Percentiles rank a stretch among this genome's conserved stretches.
Evolutionary conservation across 1,140 invertebrate genomes (phyloP).

Genomic region (Lerema accius): DNA sequence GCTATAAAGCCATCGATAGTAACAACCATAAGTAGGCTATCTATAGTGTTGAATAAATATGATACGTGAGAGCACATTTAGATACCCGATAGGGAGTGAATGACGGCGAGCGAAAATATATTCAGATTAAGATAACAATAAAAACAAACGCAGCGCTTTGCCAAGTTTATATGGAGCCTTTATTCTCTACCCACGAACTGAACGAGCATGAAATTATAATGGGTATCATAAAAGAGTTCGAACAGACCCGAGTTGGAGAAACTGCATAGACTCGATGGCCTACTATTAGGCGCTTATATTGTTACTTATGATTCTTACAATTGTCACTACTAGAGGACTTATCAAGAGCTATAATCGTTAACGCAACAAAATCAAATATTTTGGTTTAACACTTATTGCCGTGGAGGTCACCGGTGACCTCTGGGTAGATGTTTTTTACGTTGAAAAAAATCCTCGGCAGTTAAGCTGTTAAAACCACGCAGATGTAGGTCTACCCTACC

Average conservation of each 20-base stretch:
- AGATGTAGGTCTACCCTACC: too few relatives aligned
- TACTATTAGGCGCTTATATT: too few relatives aligned
- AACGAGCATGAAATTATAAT: conserved; percentile 9
- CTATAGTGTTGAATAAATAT: conserved; percentile 7
- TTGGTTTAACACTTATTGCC: too few relatives aligned
- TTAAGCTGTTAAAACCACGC: too few relatives aligned
- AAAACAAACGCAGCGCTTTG: conserved; percentile 19
- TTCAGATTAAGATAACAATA: conserved; percentile 33
- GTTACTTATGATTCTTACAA: too few relatives aligned
- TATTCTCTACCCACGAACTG: conserved; percentile 13
- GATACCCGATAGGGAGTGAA: conserved; percentile 9
- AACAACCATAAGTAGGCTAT: not conserved
- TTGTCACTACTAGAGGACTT: too few relatives aligned
- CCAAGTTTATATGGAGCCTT: conserved; percentile 29
- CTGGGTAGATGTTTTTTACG: too few relatives aligned
- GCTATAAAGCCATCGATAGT: not conserved
- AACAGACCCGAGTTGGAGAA: not conserved
- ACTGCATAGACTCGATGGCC: not conserved
- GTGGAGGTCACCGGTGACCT: too few relatives aligned
- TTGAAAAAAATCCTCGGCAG: too few relatives aligned
- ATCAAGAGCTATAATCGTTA: too few relatives aligned
- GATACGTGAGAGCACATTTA: conserved; percentile 18
- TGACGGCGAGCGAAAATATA: conserved; percentile 15
- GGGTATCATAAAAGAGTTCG: conserved; percentile 2
- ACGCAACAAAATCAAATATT: too few relatives aligned